phyloP scores from a whole-genome alignment of 2,888 invertebrate genomes.

The Mesorhabditis belari region DNA sequence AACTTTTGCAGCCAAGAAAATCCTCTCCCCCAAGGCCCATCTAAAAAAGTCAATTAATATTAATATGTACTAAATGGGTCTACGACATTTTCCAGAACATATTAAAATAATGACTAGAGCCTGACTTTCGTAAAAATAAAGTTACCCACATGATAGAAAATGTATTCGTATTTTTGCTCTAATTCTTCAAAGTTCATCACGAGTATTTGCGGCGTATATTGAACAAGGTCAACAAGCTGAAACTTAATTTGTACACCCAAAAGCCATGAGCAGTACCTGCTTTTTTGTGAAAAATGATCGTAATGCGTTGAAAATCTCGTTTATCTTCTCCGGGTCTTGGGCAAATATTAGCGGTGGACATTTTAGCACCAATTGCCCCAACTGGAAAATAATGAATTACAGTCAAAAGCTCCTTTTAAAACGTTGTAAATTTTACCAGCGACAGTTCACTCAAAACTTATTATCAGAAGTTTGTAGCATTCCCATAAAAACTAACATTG shows the following conservation, averaged over 20 bases:
- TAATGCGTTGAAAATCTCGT: constrained; percentile 17
- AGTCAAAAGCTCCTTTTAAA: background rate
- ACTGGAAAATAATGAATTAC: constrained; percentile 18
- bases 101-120: background rate
- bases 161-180: constrained; percentile 48
- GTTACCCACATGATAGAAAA: constrained; percentile 36
- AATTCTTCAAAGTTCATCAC: constrained; percentile 41
- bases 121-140: background rate
- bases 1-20: constrained; percentile 25
- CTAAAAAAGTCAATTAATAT: constrained; percentile 16
- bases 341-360: constrained; percentile 28
- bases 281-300: constrained; percentile 27
- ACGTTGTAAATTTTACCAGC: background rate
- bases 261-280: constrained; percentile 15
- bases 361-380: constrained; percentile 16
- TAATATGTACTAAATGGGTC: background rate
- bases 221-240: background rate
- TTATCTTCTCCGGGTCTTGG: constrained; percentile 17
- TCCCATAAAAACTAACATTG: background rate
- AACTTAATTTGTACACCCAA: background rate
- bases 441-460: background rate
- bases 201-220: constrained; percentile 22
- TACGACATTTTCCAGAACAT: constrained; percentile 1
- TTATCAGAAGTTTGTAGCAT: background rate
- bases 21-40: constrained; percentile 45